Base-by-base conservation (phyloP, 2,888 invertebrate genomes). In the Dryococelus australis region DNA sequence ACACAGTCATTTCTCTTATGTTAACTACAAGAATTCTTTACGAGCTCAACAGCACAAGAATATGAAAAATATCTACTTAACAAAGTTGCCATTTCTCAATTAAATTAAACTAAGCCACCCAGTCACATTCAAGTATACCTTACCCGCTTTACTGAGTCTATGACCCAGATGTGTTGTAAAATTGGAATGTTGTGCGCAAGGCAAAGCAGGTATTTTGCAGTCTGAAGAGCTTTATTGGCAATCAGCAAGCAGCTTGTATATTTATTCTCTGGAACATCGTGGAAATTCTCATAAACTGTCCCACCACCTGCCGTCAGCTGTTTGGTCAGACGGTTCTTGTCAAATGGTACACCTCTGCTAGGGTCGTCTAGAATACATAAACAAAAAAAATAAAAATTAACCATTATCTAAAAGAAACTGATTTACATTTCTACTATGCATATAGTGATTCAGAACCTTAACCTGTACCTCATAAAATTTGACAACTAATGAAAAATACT, bases 201-300 rank as follows among this genome's bases (percentile, higher is more conserved):
- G 89, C 96, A 96, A 89, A 95, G 94, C 89, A 97, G 93, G 92
- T 95, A 96, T 91, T 96, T 97, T 16, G 95, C 95, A 0, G 97
- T 97, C 87, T 95, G 93, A 90, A 96, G 96, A 80, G 96, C 95
- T 26, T 95, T 94, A 13, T 96, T 95, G 0, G 96, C 95, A 87
- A 97, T 94, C 65, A 95, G 92, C 90, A 93, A 94, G 89, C 94
- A 94, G 0, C 92, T 93, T 0, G 92, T 90, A 90, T 95, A 95
- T 87, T 94, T 94, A 87, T 91, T 93, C 89, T 93, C 92, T 91
- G 95, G 93, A 87, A 95, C 93, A 87, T 89, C 86, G 86, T 89
- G 83, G 84, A 93, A 92, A 13, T 93, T 90, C 0, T 94, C 94
- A 89, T 95, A 94, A 0, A 96, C 93, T 9, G 91, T 92, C 0